These are phyloP conservation scores for Philhelius pedissequus DNA, from an alignment of 2,888 invertebrate species.

Conservation along the genomic window DNA sequence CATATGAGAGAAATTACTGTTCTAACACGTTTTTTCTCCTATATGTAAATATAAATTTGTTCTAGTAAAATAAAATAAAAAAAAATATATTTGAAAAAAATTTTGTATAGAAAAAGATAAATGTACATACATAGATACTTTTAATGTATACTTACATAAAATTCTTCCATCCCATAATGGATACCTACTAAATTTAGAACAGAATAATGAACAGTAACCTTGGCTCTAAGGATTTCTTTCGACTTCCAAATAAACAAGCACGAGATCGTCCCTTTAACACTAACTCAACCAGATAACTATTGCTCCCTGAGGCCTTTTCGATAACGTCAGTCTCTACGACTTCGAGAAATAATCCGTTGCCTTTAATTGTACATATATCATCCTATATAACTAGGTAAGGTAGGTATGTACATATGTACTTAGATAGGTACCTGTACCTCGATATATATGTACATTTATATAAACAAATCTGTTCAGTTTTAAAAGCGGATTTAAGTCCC, in stretches of 20 bases:
- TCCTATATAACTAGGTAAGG: neutral
- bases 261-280: constrained; percentile 36
- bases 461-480: constrained; percentile 34
- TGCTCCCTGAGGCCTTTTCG: constrained; percentile 63
- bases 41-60: too few relatives aligned
- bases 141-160: neutral
- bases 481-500: constrained; percentile 30
- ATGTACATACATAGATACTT: too few relatives aligned
- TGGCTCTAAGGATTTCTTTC: neutral
- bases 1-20: too few relatives aligned
- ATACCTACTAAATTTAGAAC: constrained; percentile 1
- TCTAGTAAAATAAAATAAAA: too few relatives aligned
- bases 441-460: neutral
- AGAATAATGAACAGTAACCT: constrained; percentile 10
- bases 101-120: too few relatives aligned
- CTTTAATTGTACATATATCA: neutral
- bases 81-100: neutral
- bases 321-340: constrained; percentile 42
- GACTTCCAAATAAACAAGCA: constrained; percentile 8
- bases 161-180: neutral
- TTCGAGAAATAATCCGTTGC: constrained; percentile 42
- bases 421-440: neutral
- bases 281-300: constrained; percentile 64
- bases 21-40: too few relatives aligned
- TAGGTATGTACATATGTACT: neutral